A percentile compares a stretch with the other conserved stretches of the same genome.
Evolutionary conservation across 2,113 vertebrate species (phyloP).

Genomic region (Lagopus leucura): DNA sequence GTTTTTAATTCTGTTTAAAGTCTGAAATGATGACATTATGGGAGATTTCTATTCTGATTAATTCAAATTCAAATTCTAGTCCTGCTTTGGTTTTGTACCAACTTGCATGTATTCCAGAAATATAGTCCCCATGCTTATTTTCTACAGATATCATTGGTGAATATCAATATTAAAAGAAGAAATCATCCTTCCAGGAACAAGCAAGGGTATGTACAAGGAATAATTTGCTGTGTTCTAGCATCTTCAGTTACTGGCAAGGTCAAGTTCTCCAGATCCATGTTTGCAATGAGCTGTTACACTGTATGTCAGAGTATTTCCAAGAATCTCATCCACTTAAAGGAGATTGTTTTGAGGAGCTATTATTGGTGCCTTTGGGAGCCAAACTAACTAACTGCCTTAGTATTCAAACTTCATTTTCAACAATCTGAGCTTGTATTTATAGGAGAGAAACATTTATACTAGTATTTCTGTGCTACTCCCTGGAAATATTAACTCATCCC

Average conservation of each 20-base stretch:
- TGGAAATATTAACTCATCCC: constrained; percentile 43
- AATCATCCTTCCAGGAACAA: background rate
- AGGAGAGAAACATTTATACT: constrained; percentile 10
- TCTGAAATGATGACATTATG: background rate
- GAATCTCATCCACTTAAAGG: constrained; percentile 35
- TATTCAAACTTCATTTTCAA: constrained; percentile 52
- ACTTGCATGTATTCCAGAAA: background rate
- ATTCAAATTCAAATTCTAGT: background rate
- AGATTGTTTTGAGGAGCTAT: constrained; percentile 56
- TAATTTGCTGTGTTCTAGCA: constrained; percentile 5
- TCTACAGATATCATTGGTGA: background rate
- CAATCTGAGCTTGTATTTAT: constrained; percentile 37
- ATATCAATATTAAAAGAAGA: background rate
- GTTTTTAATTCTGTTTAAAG: background rate
- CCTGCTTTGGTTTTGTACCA: background rate
- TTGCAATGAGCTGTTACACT: background rate
- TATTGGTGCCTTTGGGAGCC: constrained; percentile 48
- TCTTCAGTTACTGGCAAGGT: constrained; percentile 28
- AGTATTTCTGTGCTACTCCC: background rate
- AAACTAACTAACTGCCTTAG: constrained; percentile 51
- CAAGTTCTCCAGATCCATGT: constrained; percentile 1
- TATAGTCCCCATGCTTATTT: background rate
- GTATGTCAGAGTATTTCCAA: constrained; percentile 54
- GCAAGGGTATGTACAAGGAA: background rate
- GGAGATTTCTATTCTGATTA: background rate